Conservation (phyloP, 2,797 vertebrate genomes). For the Nothura maculosa region DNA sequence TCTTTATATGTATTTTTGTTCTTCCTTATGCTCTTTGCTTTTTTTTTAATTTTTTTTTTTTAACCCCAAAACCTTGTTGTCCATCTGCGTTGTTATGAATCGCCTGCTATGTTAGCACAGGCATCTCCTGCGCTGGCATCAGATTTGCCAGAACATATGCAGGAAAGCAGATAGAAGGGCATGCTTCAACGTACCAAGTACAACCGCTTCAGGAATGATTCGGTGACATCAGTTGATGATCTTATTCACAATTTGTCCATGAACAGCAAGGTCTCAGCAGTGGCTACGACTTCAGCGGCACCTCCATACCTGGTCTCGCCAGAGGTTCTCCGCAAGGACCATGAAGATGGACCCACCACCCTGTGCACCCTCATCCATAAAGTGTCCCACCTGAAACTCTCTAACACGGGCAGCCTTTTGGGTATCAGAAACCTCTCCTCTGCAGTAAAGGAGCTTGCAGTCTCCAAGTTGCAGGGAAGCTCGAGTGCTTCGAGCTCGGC, state of each 20-base stretch:
- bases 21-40: slow-evolving; percentile 67
- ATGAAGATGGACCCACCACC: slow-evolving; percentile 95
- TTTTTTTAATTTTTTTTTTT: slow-evolving; percentile 68
- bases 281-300: slow-evolving; percentile 86
- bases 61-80: slow-evolving; percentile 68
- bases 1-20: slow-evolving; percentile 46
- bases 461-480: slow-evolving; percentile 95
- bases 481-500: slow-evolving; percentile 83
- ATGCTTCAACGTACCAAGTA: slow-evolving; percentile 99
- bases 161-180: slow-evolving; percentile 94
- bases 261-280: slow-evolving; percentile 94
- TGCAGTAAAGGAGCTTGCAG: slow-evolving; percentile 95
- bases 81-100: slow-evolving; percentile 82
- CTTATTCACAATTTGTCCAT: slow-evolving; percentile 96
- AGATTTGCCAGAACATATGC: slow-evolving; percentile 91
- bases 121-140: slow-evolving; percentile 87
- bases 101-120: slow-evolving; percentile 91
- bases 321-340: slow-evolving; percentile 88
- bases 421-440: slow-evolving; percentile 96
- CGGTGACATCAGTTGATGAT: slow-evolving; percentile 98
- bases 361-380: slow-evolving; percentile 98
- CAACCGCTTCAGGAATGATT: slow-evolving; percentile 99
- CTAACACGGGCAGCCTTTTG: slow-evolving; percentile 91
- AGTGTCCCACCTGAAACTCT: slow-evolving; percentile 98
- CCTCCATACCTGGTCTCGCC: slow-evolving; percentile 89